These are phyloP conservation scores for Heterodera carotae DNA, from an alignment of 1,140 invertebrate species.

Conservation along the genomic window DNA sequence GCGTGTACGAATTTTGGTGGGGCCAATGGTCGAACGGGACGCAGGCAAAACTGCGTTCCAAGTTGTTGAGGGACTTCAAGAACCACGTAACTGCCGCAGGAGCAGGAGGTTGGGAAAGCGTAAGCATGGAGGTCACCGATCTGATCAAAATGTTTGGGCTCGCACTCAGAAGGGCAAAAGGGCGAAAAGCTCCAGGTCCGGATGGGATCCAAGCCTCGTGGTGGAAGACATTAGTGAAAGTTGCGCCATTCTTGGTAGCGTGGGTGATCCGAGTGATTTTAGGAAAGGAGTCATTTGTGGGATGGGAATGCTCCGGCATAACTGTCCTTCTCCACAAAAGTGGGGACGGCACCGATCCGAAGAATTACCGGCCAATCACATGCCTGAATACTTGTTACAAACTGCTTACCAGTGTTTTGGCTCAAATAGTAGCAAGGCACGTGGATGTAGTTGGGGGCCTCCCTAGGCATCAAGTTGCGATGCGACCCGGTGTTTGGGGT, in stretches of 20 bases:
- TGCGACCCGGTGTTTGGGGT: not conserved
- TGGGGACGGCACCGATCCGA: not conserved
- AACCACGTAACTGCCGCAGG: not conserved
- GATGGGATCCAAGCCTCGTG: not conserved
- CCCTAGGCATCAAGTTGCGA: not conserved
- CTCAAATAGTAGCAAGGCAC: not conserved
- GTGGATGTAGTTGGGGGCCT: not conserved
- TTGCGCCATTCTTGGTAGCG: not conserved
- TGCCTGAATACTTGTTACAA: not conserved
- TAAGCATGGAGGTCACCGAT: too few relatives aligned
- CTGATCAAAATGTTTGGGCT: not conserved
- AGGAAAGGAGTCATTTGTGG: not conserved
- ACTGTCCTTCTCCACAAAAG: not conserved
- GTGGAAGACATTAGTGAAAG: not conserved
- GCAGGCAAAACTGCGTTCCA: not conserved
- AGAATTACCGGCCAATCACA: not conserved
- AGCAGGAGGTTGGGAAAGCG: too few relatives aligned
- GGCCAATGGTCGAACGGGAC: not conserved
- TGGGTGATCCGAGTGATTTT: not conserved
- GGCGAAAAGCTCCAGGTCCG: not conserved
- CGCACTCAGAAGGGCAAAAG: not conserved
- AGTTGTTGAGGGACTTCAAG: not conserved
- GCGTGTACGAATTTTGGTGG: not conserved
- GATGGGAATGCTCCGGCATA: not conserved
- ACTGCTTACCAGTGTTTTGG: not conserved